Base-by-base conservation (phyloP, 2,888 invertebrate genomes). In the Apodemia zela region DNA sequence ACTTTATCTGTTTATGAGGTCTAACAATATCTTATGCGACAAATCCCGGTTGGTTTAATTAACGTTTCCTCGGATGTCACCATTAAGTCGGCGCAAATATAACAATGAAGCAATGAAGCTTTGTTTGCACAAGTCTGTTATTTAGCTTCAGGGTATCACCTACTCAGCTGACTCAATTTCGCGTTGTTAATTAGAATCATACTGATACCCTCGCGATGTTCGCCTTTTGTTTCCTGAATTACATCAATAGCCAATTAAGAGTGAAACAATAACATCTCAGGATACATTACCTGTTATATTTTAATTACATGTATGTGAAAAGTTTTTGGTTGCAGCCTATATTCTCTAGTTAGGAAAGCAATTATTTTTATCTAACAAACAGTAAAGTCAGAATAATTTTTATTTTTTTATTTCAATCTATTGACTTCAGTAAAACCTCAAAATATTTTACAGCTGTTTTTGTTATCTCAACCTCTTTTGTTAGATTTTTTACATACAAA, bases 41-140 rank as follows among this genome's bases (percentile, higher is more conserved):
- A 78, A 74, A 78, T 78, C 79, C 81, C 79, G 80, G 82, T 82
- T 79, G 81, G 77, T 82, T 86, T 87, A 88, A 89, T 88, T 86
- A 88, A 88, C 82, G 78, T 84, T 86, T 85, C 82, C 86, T 85
- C 81, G 80, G 81, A 83, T 87, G 88, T 87, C 84, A 85, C 81
- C 82, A 86, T 88, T 87, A 87, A 85, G 82, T 78, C 80, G 71
- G 73, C 72, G 81, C 77, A 78, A 68, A 70, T 71, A 71, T 68
- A 69, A 77, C 74, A 77, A 75, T 75, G 68, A 70, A 65, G 70
- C 72, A 69, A 75, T 72, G 71, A 70, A 77, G 77, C 85, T 84
- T 87, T 87, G 85, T 87, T 87, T 80, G 77, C 74, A 68, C 69
- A 66, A 70, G 71, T 68, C 71, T 68, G 73, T 78, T 76, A 75